Base-by-base conservation (phyloP, 2,113 vertebrate species). In the Elgaria multicarinata region DNA sequence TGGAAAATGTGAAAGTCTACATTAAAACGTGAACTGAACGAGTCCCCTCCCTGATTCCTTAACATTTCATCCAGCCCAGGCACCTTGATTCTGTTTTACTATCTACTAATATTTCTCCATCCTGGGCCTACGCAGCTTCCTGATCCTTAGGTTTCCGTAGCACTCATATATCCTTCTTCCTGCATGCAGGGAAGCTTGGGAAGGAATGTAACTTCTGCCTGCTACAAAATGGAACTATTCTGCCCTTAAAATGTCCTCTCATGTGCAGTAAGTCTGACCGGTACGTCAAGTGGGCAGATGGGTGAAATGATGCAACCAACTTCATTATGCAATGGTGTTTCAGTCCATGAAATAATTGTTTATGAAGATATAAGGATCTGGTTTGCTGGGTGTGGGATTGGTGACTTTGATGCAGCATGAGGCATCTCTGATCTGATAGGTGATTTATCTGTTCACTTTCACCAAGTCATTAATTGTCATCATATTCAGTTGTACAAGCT, bases 351-450 rank as follows among this genome's bases (percentile, higher is more conserved):
- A 72, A 46, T 53, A 64, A 86, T 28, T 50, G 0, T 53, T 72
- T 72, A 55, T 13, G 28, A 33, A 39, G 67, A 0, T 33, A 58
- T 92, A 87, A 42, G 85, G 87, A 74, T 87, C 84, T 85, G 58
- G 85, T 91, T 88, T 91, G 91, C 90, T 67, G 91, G 67, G 55
- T 82, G 76, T 87, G 50, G 85, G 31, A 66, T 85, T n/a, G 88
- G 77, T 93, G 93, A 93, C 92, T 94, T 93, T 93, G 93, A 94
- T 93, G 90, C 72, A 90, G 90, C 88, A 50, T 86, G 42, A 22
- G 91, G 62, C 71, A 90, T 46, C 84, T 89, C 62, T 89, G 39
- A 89, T 93, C 87, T 91, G 88, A 89, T 83, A 91, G 76, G 86
- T 88, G 88, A 93, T 95, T 91, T 94, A 94, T 95, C 92, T 92